Evolutionary conservation across 2,797 vertebrate genomes (phyloP).

Genomic region (Mergus octosetaceus): DNA sequence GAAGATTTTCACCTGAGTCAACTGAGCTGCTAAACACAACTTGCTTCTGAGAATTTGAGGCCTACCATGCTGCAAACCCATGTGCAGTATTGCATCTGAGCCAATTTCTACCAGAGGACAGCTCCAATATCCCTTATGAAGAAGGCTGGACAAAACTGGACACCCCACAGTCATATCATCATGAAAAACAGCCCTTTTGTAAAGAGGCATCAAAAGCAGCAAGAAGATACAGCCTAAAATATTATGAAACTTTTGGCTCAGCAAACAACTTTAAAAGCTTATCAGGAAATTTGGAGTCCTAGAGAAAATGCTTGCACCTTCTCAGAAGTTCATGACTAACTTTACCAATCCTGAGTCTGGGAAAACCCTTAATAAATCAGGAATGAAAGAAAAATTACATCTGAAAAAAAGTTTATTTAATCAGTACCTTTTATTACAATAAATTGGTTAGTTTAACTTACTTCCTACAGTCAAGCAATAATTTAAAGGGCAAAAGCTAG

Average conservation of each 20-base stretch:
- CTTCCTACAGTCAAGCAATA: neutral
- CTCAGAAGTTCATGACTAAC: neutral
- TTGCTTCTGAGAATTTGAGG: neutral
- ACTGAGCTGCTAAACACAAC: neutral
- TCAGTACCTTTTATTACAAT: neutral
- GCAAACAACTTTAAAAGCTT: neutral
- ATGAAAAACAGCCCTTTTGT: neutral
- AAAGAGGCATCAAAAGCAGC: neutral
- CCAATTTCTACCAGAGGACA: neutral
- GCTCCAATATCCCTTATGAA: neutral
- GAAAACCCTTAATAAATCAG: neutral
- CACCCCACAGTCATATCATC: neutral
- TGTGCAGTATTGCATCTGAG: neutral
- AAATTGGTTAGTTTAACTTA: neutral
- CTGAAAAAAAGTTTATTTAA: neutral
- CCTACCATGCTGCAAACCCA: rapidly evolving
- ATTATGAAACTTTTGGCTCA: neutral
- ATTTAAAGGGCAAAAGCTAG: neutral
- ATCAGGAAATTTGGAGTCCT: neutral
- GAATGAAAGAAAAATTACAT: neutral
- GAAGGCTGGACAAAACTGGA: neutral
- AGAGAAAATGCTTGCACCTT: neutral
- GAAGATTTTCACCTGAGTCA: neutral
- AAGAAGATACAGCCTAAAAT: neutral
- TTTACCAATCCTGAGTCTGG: neutral